phyloP scores from a whole-genome alignment of 2,797 vertebrate genomes.

The Enteromius treurensis region DNA sequence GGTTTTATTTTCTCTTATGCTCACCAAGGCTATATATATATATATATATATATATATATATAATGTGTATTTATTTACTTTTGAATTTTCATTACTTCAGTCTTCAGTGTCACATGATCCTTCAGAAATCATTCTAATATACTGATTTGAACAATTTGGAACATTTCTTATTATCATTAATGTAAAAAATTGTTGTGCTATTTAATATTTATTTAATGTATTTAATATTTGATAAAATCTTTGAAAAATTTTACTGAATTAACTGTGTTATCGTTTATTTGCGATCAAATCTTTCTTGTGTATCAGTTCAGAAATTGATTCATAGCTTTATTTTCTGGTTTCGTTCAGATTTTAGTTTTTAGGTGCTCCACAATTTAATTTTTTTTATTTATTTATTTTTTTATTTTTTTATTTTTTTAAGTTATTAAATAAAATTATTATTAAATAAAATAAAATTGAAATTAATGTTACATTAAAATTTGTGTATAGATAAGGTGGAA shows the following conservation, averaged over 20 bases:
- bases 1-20: too few species aligned
- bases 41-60: too few species aligned
- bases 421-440: not conserved
- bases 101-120: not conserved
- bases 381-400: too few species aligned
- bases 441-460: not conserved
- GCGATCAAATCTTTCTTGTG: not conserved
- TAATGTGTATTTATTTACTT: too few species aligned
- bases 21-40: too few species aligned
- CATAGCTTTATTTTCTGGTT: not conserved
- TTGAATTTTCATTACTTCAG: not conserved
- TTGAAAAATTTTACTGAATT: not conserved
- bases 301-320: not conserved
- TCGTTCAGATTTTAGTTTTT: not conserved
- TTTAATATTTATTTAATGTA: not conserved
- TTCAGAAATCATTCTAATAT: not conserved
- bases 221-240: not conserved
- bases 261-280: not conserved
- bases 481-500: constrained; percentile 85
- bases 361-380: too few species aligned
- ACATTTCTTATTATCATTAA: not conserved
- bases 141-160: not conserved
- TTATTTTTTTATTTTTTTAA: not conserved
- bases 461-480: not conserved
- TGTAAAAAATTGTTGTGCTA: not conserved